Base-by-base conservation (phyloP, 2,888 invertebrate genomes). In the Eilema griseolum region DNA sequence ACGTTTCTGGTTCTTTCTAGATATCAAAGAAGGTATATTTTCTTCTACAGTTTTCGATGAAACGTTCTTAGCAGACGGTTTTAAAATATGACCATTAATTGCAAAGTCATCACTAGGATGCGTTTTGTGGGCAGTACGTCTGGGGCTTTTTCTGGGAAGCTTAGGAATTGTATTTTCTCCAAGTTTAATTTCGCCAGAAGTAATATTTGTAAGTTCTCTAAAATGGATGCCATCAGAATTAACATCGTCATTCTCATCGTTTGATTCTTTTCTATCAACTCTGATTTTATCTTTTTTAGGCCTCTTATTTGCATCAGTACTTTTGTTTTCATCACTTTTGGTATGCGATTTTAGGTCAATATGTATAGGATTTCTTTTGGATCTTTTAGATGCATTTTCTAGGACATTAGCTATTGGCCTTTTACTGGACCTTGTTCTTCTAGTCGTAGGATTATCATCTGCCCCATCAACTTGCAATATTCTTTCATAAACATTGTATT, bases 401-500 rank as follows among this genome's bases (percentile, higher is more conserved):
- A 11, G n/a, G 3, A 33, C 57, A 67, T 82, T 85, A 60, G 66
- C 24, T 72, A 86, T 89, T 23, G 79, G 67, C 76, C 87, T 83
- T 67, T 88, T 90, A 24, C 86, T 84, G 67, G 79, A 85, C 71
- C 89, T 86, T 33, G 84, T 87, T 82, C 83, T 89, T 64, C 79
- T 74, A 20, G 75, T 69, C 64, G 75, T 69, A 4, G 73, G 23
- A 67, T 59, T 62, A 74, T 95, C 94, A 68, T 81, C 73, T 69
- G n/a, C 75, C 8, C 81, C 81, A 75, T 81, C 81, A 26, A 81
- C 41, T 74, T 81, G 81, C 78, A 78, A 75, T 70, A 89, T 91
- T 73, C 90, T 87, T 46, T 87, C 83, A 73, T 52, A 71, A 8
- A 75, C 79, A 65, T 81, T 80, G 78, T 52, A 33, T 23, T n/a